Conservation (phyloP, 2,888 invertebrate species). For the Brenthis ino region DNA sequence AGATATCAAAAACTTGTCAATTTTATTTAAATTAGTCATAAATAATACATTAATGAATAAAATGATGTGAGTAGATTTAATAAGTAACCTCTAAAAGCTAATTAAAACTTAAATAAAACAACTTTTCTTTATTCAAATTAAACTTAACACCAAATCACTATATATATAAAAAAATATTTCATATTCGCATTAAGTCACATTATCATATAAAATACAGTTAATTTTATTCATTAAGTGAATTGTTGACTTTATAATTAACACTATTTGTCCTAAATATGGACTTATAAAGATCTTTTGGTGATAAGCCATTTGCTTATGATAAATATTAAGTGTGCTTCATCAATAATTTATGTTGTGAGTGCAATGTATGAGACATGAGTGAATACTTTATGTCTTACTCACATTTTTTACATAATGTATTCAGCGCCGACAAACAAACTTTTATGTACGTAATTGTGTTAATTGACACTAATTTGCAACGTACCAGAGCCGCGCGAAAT, state of each 20-base stretch:
- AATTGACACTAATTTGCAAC: constrained; percentile 39
- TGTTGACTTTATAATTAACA: constrained; percentile 26
- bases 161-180: constrained; percentile 11
- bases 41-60: too few species aligned
- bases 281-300: constrained; percentile 24
- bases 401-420: constrained; percentile 4
- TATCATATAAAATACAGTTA: constrained; percentile 2
- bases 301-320: constrained; percentile 22
- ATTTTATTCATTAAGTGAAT: constrained; percentile 20
- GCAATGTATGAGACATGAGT: constrained; percentile 4
- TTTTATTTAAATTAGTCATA: too few species aligned
- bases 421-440: background rate
- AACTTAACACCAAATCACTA: background rate
- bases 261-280: constrained; percentile 22
- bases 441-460: constrained; percentile 15
- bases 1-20: too few species aligned
- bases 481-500: constrained; percentile 41
- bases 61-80: too few species aligned
- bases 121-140: too few species aligned
- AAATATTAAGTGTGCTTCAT: constrained; percentile 12
- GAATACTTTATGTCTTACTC: constrained; percentile 19
- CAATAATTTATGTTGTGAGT: constrained; percentile 21
- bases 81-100: too few species aligned
- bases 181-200: constrained; percentile 1
- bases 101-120: too few species aligned